Conservation (phyloP, 1,140 invertebrate genomes). For the Sitobion miscanthi region DNA sequence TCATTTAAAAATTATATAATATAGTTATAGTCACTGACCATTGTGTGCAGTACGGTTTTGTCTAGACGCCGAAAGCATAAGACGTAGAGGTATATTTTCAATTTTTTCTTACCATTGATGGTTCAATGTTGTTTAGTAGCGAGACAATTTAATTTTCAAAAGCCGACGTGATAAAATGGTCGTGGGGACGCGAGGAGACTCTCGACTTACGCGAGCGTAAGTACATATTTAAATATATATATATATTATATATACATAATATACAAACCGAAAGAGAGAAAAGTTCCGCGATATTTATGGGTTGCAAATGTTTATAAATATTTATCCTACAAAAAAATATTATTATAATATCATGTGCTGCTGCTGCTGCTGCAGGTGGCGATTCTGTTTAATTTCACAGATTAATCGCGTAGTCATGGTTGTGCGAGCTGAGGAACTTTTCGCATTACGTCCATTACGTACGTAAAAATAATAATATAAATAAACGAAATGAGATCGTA, state of each 20-base stretch:
- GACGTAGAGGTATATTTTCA: too few species aligned
- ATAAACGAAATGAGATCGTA: background rate
- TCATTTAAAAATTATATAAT: too few species aligned
- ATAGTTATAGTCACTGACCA: background rate
- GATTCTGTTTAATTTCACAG: background rate
- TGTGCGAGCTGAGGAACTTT: background rate
- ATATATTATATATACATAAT: background rate
- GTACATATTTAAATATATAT: background rate
- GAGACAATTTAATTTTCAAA: background rate
- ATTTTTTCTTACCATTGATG: background rate
- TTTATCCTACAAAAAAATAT: background rate
- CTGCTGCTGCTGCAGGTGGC: background rate
- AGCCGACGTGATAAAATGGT: background rate
- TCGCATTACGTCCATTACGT: background rate
- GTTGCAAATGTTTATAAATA: background rate
- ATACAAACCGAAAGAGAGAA: background rate
- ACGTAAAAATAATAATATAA: background rate
- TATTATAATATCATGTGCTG: background rate
- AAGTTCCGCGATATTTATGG: constrained; percentile 11
- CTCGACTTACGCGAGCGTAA: background rate
- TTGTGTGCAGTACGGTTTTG: background rate
- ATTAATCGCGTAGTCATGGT: background rate
- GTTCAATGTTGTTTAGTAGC: background rate
- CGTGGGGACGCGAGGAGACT: background rate
- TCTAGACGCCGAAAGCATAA: background rate